Evolutionary conservation across 2,797 vertebrate genomes (phyloP).

Genomic region (Scolopax rusticola): DNA sequence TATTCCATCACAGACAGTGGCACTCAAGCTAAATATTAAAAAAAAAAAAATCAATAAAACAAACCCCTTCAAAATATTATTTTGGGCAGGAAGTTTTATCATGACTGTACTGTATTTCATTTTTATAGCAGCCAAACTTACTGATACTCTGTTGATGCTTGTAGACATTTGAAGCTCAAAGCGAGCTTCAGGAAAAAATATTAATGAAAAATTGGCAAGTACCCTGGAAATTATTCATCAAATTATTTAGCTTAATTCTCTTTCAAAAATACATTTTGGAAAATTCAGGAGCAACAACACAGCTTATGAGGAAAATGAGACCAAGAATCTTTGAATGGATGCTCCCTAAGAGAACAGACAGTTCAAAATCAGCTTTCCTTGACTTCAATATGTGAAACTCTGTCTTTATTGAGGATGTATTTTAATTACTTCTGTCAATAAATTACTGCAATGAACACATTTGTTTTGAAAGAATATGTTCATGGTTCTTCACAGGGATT

Average conservation of each 20-base stretch:
- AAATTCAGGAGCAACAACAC: background rate
- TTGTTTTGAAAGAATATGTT: background rate
- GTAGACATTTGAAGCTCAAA: background rate
- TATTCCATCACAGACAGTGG: background rate
- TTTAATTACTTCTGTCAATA: background rate
- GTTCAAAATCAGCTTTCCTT: background rate
- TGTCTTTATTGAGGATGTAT: background rate
- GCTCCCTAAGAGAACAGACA: background rate
- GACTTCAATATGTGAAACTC: background rate
- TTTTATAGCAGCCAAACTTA: background rate
- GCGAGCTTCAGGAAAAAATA: background rate
- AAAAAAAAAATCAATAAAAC: background rate
- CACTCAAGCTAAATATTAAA: background rate
- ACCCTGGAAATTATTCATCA: background rate
- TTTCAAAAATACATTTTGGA: background rate
- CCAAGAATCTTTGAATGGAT: background rate
- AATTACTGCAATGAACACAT: background rate
- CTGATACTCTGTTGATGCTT: background rate
- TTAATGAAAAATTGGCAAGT: background rate
- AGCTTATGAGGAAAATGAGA: background rate
- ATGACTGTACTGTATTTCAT: background rate
- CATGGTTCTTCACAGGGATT: background rate
- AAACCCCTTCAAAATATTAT: background rate
- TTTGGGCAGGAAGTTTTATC: background rate
- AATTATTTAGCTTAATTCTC: background rate